phyloP scores from a whole-genome alignment of 2,797 vertebrate genomes.

The Eulemur rubriventer region DNA sequence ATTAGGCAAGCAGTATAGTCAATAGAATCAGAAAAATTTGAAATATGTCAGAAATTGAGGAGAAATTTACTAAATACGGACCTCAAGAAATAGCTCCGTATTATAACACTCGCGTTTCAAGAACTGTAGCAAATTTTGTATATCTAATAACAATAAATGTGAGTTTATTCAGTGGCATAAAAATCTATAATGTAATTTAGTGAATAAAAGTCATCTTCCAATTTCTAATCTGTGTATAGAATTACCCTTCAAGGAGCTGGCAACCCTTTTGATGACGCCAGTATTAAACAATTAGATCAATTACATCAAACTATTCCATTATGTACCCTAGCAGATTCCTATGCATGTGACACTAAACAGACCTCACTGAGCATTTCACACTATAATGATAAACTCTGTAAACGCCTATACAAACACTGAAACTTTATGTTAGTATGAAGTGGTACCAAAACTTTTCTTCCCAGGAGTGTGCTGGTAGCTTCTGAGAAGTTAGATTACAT shows the following conservation, averaged over 20 bases:
- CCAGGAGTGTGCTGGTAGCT: not conserved
- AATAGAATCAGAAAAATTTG: constrained; percentile 27
- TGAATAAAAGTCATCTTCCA: constrained; percentile 61
- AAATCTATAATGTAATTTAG: constrained; percentile 66
- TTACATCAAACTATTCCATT: not conserved
- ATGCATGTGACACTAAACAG: constrained; percentile 49
- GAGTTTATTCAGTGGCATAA: constrained; percentile 62
- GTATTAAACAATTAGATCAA: not conserved
- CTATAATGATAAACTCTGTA: constrained; percentile 31
- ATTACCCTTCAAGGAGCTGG: not conserved
- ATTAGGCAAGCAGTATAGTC: not conserved
- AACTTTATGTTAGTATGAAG: not conserved
- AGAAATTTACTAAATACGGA: constrained; percentile 28
- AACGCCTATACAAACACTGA: not conserved
- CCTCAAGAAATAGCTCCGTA: not conserved
- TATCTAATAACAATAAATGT: constrained; percentile 70
- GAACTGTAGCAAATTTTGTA: constrained; percentile 30
- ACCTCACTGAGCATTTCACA: constrained; percentile 12
- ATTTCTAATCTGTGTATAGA: not conserved
- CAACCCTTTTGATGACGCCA: not conserved
- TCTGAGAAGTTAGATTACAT: not conserved
- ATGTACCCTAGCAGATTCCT: not conserved
- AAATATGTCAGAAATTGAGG: constrained; percentile 49
- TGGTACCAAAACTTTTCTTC: not conserved
- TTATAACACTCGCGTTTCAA: not conserved